phyloP scores from a whole-genome alignment of 53 echinoderm and acorn worm genomes.

The Henricia sp. region DNA sequence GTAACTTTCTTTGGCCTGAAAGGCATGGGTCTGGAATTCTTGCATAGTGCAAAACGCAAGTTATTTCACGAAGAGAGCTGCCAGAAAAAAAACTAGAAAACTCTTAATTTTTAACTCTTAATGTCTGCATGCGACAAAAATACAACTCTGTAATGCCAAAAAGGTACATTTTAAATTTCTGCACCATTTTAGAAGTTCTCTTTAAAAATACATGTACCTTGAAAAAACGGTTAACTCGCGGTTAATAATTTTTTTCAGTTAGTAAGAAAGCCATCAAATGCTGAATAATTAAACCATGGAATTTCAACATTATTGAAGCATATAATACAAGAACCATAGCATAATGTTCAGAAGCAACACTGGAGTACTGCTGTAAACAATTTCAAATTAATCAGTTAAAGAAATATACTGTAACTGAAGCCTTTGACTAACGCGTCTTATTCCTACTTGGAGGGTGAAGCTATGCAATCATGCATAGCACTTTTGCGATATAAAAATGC shows the following conservation, averaged over 20 bases:
- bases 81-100: constrained; percentile 58
- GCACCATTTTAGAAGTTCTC: constrained; percentile 58
- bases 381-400: constrained; percentile 8
- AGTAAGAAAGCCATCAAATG: constrained; percentile 60
- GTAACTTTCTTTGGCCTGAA: constrained; percentile 50
- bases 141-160: constrained; percentile 54
- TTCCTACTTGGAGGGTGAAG: constrained; percentile 18
- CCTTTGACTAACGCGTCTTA: background rate
- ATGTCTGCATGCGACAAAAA: constrained; percentile 59
- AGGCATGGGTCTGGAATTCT: constrained; percentile 58
- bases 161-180: constrained; percentile 54
- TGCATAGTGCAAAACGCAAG: constrained; percentile 69
- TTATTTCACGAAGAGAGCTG: constrained; percentile 65
- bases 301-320: constrained; percentile 53
- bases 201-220: constrained; percentile 67
- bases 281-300: constrained; percentile 54
- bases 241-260: constrained; percentile 41
- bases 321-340: constrained; percentile 27
- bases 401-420: constrained; percentile 20
- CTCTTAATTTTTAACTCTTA: constrained; percentile 21
- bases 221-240: constrained; percentile 8
- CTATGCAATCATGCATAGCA: no score
- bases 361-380: constrained; percentile 43
- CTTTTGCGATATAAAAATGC: constrained; percentile 9
- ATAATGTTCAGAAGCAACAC: constrained; percentile 17